Conservation (phyloP, 2,888 invertebrate genomes). For the Candidula unifasciata region DNA sequence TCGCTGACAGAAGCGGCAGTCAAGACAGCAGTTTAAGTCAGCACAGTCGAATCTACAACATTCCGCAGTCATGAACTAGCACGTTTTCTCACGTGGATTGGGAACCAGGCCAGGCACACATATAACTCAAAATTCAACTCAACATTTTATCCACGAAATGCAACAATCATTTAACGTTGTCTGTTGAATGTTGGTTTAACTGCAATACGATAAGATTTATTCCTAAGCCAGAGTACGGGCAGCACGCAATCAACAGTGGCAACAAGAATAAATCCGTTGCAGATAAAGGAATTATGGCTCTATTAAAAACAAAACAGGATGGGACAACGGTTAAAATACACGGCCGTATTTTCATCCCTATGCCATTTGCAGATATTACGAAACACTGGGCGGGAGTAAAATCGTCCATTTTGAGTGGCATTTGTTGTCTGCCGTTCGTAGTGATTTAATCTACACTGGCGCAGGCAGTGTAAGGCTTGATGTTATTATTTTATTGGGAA, state of each 20-base stretch:
- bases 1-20: too few species aligned
- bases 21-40: too few species aligned
- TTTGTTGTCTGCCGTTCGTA: constrained; percentile 16
- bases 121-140: background rate
- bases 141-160: background rate
- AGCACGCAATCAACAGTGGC: constrained; percentile 7
- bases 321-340: background rate
- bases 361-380: background rate
- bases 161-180: background rate
- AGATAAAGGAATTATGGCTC: constrained; percentile 10
- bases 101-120: too few species aligned
- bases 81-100: too few species aligned
- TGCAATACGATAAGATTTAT: background rate
- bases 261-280: background rate
- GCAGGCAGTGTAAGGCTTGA: background rate
- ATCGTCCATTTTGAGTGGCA: constrained; percentile 2
- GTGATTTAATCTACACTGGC: constrained; percentile 12
- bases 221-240: background rate
- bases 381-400: background rate
- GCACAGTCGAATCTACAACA: too few species aligned
- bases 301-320: background rate
- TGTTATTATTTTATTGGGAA: background rate
- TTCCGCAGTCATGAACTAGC: too few species aligned
- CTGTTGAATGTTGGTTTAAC: background rate
- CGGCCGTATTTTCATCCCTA: background rate